Percentiles rank a stretch among this genome's conserved stretches.
Evolutionary conservation across 2,888 invertebrate species (phyloP).

Genomic region (Plagiodera versicolora): DNA sequence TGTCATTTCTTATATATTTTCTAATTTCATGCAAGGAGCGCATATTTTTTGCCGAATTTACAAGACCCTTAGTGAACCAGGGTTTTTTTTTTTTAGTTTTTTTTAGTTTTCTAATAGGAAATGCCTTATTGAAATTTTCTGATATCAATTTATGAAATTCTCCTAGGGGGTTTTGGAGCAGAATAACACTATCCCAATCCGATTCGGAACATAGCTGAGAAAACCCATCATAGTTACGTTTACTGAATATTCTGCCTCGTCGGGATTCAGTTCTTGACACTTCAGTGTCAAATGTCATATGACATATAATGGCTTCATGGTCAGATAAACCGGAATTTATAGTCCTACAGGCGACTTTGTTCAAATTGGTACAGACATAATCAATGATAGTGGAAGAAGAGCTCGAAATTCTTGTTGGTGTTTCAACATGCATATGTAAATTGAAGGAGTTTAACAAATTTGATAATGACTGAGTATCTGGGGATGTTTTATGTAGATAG

Average conservation of each 20-base stretch:
- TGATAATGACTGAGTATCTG: neutral
- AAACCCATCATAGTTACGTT: no score
- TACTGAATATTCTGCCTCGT: no score
- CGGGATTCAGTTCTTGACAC: no score
- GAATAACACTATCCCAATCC: neutral
- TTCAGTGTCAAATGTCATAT: neutral
- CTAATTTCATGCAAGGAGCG: neutral
- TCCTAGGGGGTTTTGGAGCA: neutral
- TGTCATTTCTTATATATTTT: neutral
- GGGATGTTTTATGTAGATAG: neutral
- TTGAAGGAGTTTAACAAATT: neutral
- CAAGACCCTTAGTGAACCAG: neutral
- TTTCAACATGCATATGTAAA: neutral
- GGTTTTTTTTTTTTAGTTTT: neutral
- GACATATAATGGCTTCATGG: neutral
- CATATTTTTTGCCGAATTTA: neutral
- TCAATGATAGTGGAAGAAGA: neutral
- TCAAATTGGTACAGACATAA: neutral
- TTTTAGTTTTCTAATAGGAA: neutral
- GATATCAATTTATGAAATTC: neutral
- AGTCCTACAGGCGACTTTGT: neutral
- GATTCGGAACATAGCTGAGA: neutral
- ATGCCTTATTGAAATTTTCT: neutral
- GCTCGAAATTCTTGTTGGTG: neutral
- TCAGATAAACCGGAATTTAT: slow-evolving; percentile 2